phyloP scores from a whole-genome alignment of 2,113 vertebrate genomes.

The Ardeotis arabs region DNA sequence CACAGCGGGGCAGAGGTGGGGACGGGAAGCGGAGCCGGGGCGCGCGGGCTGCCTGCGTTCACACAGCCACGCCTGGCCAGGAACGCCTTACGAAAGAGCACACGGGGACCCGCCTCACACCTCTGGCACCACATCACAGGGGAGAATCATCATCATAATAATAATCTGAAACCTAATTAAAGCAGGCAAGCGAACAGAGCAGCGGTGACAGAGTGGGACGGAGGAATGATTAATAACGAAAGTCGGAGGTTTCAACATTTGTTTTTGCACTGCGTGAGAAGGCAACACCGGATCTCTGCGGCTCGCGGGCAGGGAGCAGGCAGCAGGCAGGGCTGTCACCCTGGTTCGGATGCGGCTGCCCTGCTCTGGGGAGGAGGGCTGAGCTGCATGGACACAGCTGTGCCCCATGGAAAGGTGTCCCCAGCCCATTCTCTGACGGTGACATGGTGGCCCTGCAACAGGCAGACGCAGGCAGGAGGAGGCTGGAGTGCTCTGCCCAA shows the following conservation, averaged over 20 bases:
- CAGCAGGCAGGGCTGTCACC: not conserved
- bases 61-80: conserved; percentile 5
- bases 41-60: not conserved
- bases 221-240: not conserved
- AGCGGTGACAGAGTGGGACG: not conserved
- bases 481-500: not conserved
- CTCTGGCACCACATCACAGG: conserved; percentile 54
- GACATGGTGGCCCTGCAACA: not conserved
- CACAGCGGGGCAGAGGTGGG: not conserved
- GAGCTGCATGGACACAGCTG: not conserved
- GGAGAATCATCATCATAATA: not conserved
- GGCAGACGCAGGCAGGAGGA: not conserved
- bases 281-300: not conserved
- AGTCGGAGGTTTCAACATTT: conserved; percentile 12
- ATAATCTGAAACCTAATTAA: conserved; percentile 11
- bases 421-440: not conserved
- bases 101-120: not conserved
- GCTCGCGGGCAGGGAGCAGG: not conserved
- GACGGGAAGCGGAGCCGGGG: fast-evolving
- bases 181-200: not conserved
- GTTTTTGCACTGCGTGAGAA: not conserved
- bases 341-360: not conserved
- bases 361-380: not conserved
- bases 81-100: not conserved
- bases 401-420: not conserved